Conservation (phyloP, 1,140 invertebrate species). For the Hetaerina americana region DNA sequence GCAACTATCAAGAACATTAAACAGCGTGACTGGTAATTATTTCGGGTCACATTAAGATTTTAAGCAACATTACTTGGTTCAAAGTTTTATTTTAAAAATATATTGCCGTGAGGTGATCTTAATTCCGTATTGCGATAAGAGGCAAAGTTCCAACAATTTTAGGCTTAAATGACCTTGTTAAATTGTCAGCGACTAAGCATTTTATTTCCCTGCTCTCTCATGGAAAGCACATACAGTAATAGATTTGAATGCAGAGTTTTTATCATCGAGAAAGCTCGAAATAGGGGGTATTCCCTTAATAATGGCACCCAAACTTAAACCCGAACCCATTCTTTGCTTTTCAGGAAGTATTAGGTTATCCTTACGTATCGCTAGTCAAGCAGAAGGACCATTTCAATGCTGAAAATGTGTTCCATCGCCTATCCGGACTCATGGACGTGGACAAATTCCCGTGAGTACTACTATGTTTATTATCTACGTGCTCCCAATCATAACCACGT, state of each 20-base stretch:
- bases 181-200: neutral
- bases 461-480: too few relatives aligned
- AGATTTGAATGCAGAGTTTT: neutral
- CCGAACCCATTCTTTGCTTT: neutral
- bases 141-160: too few relatives aligned
- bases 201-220: neutral
- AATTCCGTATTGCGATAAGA: too few relatives aligned
- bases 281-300: neutral
- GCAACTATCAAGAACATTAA: too few relatives aligned
- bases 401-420: conserved; percentile 22
- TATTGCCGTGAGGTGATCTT: too few relatives aligned
- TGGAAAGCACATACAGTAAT: neutral
- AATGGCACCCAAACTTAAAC: neutral
- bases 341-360: conserved; percentile 47
- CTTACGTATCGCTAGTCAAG: conserved; percentile 34
- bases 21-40: too few relatives aligned
- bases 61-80: too few relatives aligned
- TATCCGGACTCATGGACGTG: neutral
- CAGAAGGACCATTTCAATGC: conserved; percentile 32
- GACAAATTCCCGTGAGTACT: too few relatives aligned
- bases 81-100: too few relatives aligned
- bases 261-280: neutral
- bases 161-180: neutral
- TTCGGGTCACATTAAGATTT: too few relatives aligned
- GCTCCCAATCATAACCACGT: too few relatives aligned